These are phyloP conservation scores for Tiliacea citrago DNA, from an alignment of 2,888 invertebrate genomes.

Conservation along the genomic window DNA sequence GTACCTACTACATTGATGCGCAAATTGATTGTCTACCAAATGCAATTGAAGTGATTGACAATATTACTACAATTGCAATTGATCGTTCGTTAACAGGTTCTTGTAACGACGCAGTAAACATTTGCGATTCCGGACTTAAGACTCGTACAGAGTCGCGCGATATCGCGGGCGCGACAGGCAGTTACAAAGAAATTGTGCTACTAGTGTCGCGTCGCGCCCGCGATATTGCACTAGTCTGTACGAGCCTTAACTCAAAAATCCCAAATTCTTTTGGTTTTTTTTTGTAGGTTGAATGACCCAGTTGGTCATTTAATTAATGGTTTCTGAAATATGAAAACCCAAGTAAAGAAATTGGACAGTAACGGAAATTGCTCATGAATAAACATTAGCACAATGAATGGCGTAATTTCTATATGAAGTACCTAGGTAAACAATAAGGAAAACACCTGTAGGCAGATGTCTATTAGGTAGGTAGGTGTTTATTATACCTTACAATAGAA, in stretches of 20 bases:
- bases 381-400: slow-evolving; percentile 32
- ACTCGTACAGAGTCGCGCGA: too few species aligned
- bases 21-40: too few species aligned
- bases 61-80: too few species aligned
- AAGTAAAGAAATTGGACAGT: slow-evolving; percentile 15
- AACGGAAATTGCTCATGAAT: slow-evolving; percentile 31
- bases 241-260: neutral
- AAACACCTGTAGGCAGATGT: neutral
- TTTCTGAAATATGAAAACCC: slow-evolving; percentile 30
- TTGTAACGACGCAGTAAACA: too few species aligned
- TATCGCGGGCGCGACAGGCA: too few species aligned
- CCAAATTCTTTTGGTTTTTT: neutral
- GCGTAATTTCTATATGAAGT: slow-evolving; percentile 24
- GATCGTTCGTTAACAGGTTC: neutral
- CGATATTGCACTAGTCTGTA: too few species aligned
- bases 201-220: too few species aligned
- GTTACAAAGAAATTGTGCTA: too few species aligned
- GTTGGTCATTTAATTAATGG: slow-evolving; percentile 14
- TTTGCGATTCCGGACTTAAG: neutral
- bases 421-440: slow-evolving; percentile 20
- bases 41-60: too few species aligned
- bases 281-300: neutral
- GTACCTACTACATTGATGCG: too few species aligned
- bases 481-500: neutral
- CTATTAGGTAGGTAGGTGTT: neutral